Conservation (phyloP, 1,140 invertebrate genomes). For the Lasioglossum albipes region DNA sequence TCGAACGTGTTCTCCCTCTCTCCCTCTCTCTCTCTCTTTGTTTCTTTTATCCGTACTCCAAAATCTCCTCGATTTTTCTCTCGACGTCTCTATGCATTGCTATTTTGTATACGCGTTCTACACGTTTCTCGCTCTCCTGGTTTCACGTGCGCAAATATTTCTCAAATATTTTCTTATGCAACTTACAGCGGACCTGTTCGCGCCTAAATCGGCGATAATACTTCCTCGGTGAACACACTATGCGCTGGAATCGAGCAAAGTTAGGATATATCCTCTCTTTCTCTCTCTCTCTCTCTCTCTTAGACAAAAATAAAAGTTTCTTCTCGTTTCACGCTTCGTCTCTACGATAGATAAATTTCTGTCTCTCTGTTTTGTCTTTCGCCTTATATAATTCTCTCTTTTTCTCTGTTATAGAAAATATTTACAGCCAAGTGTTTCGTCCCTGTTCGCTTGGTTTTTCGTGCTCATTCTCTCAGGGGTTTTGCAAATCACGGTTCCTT, state of each 20-base stretch:
- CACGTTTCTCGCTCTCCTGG: too few relatives aligned
- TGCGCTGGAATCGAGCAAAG: slow-evolving; percentile 23
- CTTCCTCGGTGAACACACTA: slow-evolving; percentile 31
- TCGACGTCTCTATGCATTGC: slow-evolving; percentile 15
- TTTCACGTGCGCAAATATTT: too few relatives aligned
- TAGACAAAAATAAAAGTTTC: slow-evolving; percentile 41
- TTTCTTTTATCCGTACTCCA: not conserved
- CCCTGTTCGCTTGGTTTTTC: not conserved
- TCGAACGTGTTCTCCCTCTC: slow-evolving; percentile 18
- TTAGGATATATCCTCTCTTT: slow-evolving; percentile 24
- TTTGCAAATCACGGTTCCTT: not conserved
- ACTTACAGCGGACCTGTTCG: too few relatives aligned
- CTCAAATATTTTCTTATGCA: too few relatives aligned
- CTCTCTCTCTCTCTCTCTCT: not conserved
- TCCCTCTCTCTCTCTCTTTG: slow-evolving; percentile 14
- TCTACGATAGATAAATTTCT: slow-evolving; percentile 22
- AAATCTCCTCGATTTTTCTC: too few relatives aligned
- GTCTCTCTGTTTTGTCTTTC: not conserved
- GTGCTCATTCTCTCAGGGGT: not conserved
- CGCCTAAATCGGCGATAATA: slow-evolving; percentile 5
- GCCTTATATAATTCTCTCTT: not conserved
- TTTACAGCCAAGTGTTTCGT: slow-evolving; percentile 26
- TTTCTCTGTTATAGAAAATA: slow-evolving; percentile 28
- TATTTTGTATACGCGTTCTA: slow-evolving; percentile 35
- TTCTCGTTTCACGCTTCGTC: not conserved